These are phyloP conservation scores for Montipora efflorescens DNA, from an alignment of 64 coral and sea anemone genomes.

Conservation along the genomic window DNA sequence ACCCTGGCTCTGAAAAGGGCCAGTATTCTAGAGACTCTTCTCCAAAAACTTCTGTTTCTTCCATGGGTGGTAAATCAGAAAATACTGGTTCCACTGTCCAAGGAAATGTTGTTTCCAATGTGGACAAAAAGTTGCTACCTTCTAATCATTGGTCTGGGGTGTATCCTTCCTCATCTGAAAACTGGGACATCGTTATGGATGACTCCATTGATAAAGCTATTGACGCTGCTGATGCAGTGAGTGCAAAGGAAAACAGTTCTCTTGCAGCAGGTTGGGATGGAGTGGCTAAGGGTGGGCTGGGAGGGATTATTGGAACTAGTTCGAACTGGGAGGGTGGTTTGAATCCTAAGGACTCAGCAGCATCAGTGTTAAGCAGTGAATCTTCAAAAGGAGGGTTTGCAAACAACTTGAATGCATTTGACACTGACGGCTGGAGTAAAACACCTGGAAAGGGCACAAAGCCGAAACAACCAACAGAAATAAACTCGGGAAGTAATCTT, in stretches of 20 bases:
- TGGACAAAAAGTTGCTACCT: slow-evolving; percentile 36
- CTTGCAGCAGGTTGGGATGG: slow-evolving; percentile 76
- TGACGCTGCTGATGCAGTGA: slow-evolving; percentile 85
- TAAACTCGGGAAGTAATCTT: background rate
- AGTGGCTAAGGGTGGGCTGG: slow-evolving; percentile 82
- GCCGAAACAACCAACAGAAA: slow-evolving; percentile 68
- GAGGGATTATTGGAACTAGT: slow-evolving; percentile 83
- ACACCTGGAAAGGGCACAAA: slow-evolving; percentile 94
- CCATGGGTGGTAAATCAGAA: slow-evolving; percentile 42
- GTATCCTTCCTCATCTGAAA: slow-evolving; percentile 20
- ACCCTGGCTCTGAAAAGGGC: slow-evolving; percentile 68
- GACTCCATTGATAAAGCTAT: slow-evolving; percentile 91
- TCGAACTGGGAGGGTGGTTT: slow-evolving; percentile 53
- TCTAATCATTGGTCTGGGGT: slow-evolving; percentile 32
- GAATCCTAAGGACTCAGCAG: slow-evolving; percentile 39
- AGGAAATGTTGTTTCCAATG: slow-evolving; percentile 24
- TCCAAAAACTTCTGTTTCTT: slow-evolving; percentile 34
- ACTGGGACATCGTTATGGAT: slow-evolving; percentile 64
- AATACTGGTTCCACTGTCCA: slow-evolving; percentile 16
- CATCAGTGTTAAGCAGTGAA: slow-evolving; percentile 4
- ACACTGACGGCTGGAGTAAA: slow-evolving; percentile 86
- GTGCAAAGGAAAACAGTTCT: slow-evolving; percentile 9
- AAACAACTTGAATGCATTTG: slow-evolving; percentile 51
- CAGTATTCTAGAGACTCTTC: slow-evolving; percentile 57
- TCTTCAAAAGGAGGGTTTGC: slow-evolving; percentile 13